A percentile compares a stretch with the other conserved stretches of the same genome.
phyloP scores from a whole-genome alignment of 2,113 vertebrate species.

The cat (Felis catus) region F.catus_Fca126_mat1.0 CM031426.1:36026001-36026500 shows the following conservation, averaged over 20 bases:
- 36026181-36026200: not conserved
- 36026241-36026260: not conserved
- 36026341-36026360: not conserved
- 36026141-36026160: not conserved
- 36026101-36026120: not conserved
- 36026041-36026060: not conserved
- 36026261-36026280: conserved; percentile 36
- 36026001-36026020: not conserved
- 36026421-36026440: not conserved
- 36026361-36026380: not conserved
- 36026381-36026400: conserved; percentile 16
- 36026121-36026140: not conserved
- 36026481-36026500: conserved; percentile 77
- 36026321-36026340: not conserved
- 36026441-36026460: conserved; percentile 44
- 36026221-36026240: not conserved
- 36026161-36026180: not conserved
- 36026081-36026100: not conserved
- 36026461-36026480: conserved; percentile 76
- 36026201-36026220: not conserved
- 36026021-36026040: not conserved
- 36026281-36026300: not conserved
- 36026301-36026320: not conserved
- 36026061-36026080: not conserved
- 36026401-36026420: conserved; percentile 42